phyloP scores from a whole-genome alignment of 1,140 invertebrate genomes.

The Aphis craccivora region DNA sequence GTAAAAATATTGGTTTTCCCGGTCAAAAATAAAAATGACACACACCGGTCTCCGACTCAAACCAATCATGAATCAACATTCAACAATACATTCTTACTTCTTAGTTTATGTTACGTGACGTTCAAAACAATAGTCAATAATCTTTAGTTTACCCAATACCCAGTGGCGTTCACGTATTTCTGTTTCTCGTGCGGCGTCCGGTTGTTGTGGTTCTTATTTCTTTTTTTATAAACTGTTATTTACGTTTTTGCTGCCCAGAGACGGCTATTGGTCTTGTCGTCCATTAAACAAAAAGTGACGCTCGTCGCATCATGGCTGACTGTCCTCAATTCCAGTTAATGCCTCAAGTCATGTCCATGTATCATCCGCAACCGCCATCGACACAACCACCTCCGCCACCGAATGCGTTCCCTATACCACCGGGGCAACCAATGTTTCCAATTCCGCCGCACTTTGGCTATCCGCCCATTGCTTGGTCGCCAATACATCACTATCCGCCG shows the following conservation, averaged over 20 bases:
- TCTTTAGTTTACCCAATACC: background rate
- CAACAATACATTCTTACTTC: background rate
- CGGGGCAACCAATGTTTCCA: background rate
- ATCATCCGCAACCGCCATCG: background rate
- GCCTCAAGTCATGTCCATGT: slow-evolving; percentile 10
- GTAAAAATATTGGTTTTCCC: slow-evolving; percentile 1
- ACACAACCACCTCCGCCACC: background rate
- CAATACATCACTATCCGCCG: background rate
- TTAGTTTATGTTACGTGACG: too few species aligned
- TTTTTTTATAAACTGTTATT: background rate
- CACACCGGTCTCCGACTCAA: too few species aligned
- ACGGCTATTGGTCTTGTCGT: background rate
- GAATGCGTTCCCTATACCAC: background rate
- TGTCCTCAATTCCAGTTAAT: background rate
- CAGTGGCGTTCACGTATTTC: background rate
- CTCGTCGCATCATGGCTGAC: background rate
- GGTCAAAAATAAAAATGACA: slow-evolving; percentile 30
- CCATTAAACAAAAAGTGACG: background rate
- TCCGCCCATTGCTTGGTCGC: slow-evolving; percentile 30
- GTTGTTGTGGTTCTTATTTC: background rate
- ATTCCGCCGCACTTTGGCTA: slow-evolving; percentile 15
- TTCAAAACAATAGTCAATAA: background rate
- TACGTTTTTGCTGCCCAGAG: background rate
- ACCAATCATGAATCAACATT: too few species aligned
- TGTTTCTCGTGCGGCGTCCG: background rate